phyloP scores from a whole-genome alignment of 2,797 vertebrate genomes.

The Macropus fuliginosus region DNA sequence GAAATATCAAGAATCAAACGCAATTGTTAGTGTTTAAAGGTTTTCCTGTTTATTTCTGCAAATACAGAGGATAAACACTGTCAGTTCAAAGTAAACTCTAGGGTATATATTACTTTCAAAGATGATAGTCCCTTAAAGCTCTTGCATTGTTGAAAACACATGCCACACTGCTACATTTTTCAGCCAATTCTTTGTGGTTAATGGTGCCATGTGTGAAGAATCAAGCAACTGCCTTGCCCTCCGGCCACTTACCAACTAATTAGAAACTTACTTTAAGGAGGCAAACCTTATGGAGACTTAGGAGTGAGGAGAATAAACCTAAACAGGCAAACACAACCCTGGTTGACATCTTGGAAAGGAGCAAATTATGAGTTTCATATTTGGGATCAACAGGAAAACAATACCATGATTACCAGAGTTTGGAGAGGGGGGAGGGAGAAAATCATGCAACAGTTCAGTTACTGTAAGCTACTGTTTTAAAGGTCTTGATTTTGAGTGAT shows the following conservation, averaged over 20 bases:
- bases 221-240: conserved; percentile 83
- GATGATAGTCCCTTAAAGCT: conserved; percentile 81
- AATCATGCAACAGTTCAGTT: conserved; percentile 60
- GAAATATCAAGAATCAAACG: conserved; percentile 89
- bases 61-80: conserved; percentile 88
- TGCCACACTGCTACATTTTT: conserved; percentile 67
- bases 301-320: conserved; percentile 57
- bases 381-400: conserved; percentile 63
- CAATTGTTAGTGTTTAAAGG: conserved; percentile 88
- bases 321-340: conserved; percentile 59
- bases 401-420: conserved; percentile 30
- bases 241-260: conserved; percentile 81
- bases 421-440: conserved; percentile 7
- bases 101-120: conserved; percentile 82
- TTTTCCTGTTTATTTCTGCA: conserved; percentile 93
- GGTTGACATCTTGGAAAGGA: conserved; percentile 63
- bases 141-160: conserved; percentile 77
- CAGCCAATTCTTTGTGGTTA: conserved; percentile 73
- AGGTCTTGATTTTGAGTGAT: conserved; percentile 76
- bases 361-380: conserved; percentile 64
- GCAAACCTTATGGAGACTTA: conserved; percentile 58
- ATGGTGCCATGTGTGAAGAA: conserved; percentile 78
- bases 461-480: conserved; percentile 69
- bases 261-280: conserved; percentile 80
- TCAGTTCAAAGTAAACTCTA: conserved; percentile 88